phyloP scores from a whole-genome alignment of 2,113 vertebrate genomes.

The Dromaius novaehollandiae region DNA sequence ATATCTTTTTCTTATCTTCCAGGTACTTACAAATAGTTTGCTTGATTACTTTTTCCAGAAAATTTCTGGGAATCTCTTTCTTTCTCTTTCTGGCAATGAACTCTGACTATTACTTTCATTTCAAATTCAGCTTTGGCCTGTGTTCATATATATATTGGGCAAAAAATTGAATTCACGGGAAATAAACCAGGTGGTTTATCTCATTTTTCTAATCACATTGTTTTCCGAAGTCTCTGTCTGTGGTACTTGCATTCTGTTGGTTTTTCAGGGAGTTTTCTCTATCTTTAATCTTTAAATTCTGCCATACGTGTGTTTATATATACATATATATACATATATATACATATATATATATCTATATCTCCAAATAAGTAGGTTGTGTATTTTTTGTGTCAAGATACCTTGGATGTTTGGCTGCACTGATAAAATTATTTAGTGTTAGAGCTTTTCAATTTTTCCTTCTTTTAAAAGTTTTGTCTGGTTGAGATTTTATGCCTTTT shows the following conservation, averaged over 20 bases:
- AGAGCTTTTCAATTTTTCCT: neutral
- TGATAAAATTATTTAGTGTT: neutral
- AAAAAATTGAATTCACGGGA: neutral
- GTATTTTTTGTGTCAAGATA: neutral
- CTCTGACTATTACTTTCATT: neutral
- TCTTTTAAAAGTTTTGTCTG: neutral
- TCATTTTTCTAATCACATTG: neutral
- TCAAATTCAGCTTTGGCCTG: neutral
- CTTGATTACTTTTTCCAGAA: neutral
- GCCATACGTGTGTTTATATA: neutral
- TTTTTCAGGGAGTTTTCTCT: neutral
- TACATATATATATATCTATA: too few species aligned
- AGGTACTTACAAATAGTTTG: neutral
- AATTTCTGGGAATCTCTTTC: neutral
- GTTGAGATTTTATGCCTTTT: neutral
- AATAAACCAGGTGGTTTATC: neutral
- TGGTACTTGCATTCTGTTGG: neutral
- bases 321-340: too few species aligned
- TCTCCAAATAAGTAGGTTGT: neutral
- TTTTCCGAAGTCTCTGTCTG: neutral
- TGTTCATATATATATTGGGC: neutral
- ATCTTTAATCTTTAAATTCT: neutral
- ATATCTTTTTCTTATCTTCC: neutral
- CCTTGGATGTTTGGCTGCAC: neutral
- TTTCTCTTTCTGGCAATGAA: neutral